Base-by-base conservation (phyloP, 2,888 invertebrate species). In the Podotricha telesiphe region DNA sequence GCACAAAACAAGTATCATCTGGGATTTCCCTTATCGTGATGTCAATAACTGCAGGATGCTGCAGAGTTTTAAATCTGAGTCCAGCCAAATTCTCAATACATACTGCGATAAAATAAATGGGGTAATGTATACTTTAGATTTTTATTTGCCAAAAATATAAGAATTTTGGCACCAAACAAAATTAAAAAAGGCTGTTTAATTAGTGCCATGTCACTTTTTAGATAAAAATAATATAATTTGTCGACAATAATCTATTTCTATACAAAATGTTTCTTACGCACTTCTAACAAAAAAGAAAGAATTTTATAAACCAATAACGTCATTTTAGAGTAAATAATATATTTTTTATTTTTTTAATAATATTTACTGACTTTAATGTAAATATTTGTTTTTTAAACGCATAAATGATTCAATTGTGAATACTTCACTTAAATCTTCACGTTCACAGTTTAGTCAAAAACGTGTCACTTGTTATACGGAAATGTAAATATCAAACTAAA, bases 81-180 rank as follows among this genome's bases (percentile, higher is more conserved):
- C 42, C 28, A 59, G 59, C 59, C 59, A 22, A 59, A 59, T 28
- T 45, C 45, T 17, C n/a, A 45, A 45, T 59, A 45, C 4, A 59
- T 45, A 45, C 6, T 11, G 55, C 34, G 45, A 45, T 22, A 22
- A 22, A 59, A 59, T 22, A 59, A 59, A 59, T 59, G 5, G n/a
- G 42, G 5, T 45, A n/a, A 42, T n/a, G 11, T 45, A 42, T 58
- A 59, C n/a, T 19, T 40, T 6, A 28, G 28, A 20, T 1, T 0
- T 20, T 50, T 22, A 13, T 13, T 11, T 50, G 50, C 50, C 50
- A 50, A 50, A 50, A 50, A 22, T 48, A 50, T 11, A 50, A 1
- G 20, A 19, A 13, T 42, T 13, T 42, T 42, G 42, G 42, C 42
- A 42, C 42, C 11, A 42, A 13, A 13, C 42, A 13, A 42, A 13